A percentile compares a stretch with the other conserved stretches of the same genome.
phyloP scores from a whole-genome alignment of 2,888 invertebrate species.

The Epistrophe eligans region DNA sequence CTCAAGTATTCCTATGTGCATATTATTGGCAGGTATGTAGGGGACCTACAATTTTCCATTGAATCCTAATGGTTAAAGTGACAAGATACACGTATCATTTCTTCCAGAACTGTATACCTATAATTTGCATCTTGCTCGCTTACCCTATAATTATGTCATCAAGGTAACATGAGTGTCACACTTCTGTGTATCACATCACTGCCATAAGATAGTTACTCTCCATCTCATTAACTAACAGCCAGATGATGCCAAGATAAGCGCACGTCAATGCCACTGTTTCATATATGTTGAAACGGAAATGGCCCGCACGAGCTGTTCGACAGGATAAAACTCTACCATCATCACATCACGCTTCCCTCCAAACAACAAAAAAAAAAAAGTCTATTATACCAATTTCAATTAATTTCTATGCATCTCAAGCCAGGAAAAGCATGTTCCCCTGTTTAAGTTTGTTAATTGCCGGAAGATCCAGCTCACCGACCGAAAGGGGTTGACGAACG shows the following conservation, averaged over 20 bases:
- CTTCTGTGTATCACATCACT: constrained; percentile 27
- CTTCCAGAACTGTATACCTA: no score
- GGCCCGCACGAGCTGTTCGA: constrained; percentile 60
- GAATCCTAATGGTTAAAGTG: no score
- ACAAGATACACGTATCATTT: not conserved
- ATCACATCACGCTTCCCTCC: constrained; percentile 13
- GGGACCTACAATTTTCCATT: no score
- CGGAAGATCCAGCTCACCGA: constrained; percentile 40
- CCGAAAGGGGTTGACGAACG: no score
- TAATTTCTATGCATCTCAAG: constrained; percentile 32
- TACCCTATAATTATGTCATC: constrained; percentile 30
- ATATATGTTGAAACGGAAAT: constrained; percentile 52
- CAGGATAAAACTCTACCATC: constrained; percentile 39
- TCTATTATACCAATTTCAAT: constrained; percentile 23
- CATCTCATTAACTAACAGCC: constrained; percentile 32
- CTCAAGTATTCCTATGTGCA: no score
- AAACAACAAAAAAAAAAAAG: not conserved
- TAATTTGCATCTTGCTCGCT: constrained; percentile 7
- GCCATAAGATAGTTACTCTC: constrained; percentile 5
- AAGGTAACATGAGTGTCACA: constrained; percentile 21
- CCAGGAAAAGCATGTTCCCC: constrained; percentile 36
- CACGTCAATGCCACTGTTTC: constrained; percentile 22
- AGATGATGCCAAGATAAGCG: constrained; percentile 23
- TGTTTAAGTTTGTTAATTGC: constrained; percentile 48
- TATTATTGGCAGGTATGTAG: no score